Percentiles rank a stretch among this genome's conserved stretches.
Conservation (phyloP, 1,140 invertebrate genomes). For the Drosophila arizonae region DNA sequence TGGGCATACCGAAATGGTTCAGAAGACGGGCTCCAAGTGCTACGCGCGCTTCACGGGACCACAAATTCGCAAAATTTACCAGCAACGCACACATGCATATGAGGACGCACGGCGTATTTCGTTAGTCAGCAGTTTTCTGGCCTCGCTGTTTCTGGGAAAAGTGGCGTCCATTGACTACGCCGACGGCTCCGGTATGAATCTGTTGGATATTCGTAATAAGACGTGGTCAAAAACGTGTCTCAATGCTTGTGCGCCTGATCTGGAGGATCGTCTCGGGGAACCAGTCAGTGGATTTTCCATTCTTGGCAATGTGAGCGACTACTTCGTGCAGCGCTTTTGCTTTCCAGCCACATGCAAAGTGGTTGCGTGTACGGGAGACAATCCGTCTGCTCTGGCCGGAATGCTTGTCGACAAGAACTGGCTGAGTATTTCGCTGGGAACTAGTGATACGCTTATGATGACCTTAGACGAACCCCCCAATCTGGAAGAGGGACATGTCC, state of each 20-base stretch:
- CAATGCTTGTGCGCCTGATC: constrained; percentile 88
- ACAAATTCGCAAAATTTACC: constrained; percentile 95
- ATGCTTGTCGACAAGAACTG: constrained; percentile 92
- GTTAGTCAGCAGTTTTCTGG: constrained; percentile 95
- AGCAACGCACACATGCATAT: constrained; percentile 89
- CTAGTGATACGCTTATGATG: constrained; percentile 95
- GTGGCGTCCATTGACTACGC: constrained; percentile 95
- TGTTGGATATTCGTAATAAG: constrained; percentile 92
- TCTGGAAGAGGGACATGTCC: constrained; percentile 91
- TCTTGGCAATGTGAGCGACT: constrained; percentile 89
- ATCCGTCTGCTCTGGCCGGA: constrained; percentile 93
- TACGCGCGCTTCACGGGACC: constrained; percentile 97
- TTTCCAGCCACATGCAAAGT: constrained; percentile 92
- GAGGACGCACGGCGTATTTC: constrained; percentile 94
- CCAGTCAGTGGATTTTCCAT: constrained; percentile 88
- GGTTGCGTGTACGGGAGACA: constrained; percentile 96
- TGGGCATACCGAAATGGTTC: constrained; percentile 91
- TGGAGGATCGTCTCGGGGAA: constrained; percentile 88
- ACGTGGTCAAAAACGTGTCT: constrained; percentile 90
- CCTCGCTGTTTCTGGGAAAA: constrained; percentile 93
- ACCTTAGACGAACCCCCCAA: constrained; percentile 88
- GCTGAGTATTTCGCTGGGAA: constrained; percentile 94
- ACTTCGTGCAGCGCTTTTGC: constrained; percentile 93
- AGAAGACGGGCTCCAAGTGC: constrained; percentile 95
- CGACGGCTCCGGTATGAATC: constrained; percentile 98